Evolutionary conservation across 2,113 vertebrate genomes (phyloP).

Genomic region (Etia nguti): DNA sequence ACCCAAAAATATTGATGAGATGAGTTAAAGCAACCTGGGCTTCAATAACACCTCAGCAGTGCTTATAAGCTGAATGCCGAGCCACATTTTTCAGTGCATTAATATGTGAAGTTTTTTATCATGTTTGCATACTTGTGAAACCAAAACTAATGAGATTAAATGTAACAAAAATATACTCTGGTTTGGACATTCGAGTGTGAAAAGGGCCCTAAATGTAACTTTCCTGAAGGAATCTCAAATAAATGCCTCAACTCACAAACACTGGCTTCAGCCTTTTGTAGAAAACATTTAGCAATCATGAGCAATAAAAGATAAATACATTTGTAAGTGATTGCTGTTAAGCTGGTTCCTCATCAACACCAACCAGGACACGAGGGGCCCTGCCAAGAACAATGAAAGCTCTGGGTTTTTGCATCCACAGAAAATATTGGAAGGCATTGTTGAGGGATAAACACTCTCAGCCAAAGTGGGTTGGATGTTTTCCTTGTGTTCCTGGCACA

Average conservation of each 20-base stretch:
- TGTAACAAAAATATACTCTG: neutral
- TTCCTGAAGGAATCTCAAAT: conserved; percentile 8
- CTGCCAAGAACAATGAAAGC: conserved; percentile 70
- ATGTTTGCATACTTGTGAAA: neutral
- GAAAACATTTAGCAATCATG: conserved; percentile 37
- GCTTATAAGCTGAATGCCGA: neutral
- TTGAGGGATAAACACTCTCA: conserved; percentile 66
- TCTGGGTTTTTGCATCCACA: conserved; percentile 55
- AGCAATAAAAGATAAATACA: conserved; percentile 64
- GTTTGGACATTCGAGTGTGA: neutral
- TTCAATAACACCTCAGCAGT: neutral
- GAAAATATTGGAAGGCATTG: conserved; percentile 68
- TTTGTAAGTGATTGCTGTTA: conserved; percentile 59
- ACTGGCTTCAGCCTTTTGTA: conserved; percentile 3
- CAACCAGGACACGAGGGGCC: conserved; percentile 32
- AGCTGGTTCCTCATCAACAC: conserved; percentile 60
- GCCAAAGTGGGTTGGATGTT: conserved; percentile 64
- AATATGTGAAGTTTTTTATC: neutral
- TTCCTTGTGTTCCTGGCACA: conserved; percentile 60
- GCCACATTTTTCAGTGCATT: neutral
- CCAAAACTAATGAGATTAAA: neutral
- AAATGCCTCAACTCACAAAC: conserved; percentile 20
- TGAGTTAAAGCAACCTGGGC: neutral
- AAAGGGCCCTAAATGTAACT: neutral
- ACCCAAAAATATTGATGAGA: neutral